Conservation (phyloP, 2,888 invertebrate species). For the Coelopa pilipes region DNA sequence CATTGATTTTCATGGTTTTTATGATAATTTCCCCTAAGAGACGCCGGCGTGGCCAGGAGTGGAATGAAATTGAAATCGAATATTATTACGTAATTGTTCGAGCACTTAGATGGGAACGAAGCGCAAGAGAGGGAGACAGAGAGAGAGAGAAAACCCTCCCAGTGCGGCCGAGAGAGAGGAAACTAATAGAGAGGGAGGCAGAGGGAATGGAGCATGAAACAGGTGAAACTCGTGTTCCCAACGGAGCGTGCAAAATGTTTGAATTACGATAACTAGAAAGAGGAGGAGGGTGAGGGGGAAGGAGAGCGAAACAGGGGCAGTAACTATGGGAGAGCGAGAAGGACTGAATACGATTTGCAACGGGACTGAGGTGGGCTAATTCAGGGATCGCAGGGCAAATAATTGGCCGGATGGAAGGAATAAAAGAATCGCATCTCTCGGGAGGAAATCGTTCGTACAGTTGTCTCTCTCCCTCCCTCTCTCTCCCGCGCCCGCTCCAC, state of each 20-base stretch:
- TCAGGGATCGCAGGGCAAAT: neutral
- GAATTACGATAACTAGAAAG: neutral
- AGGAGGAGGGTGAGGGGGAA: neutral
- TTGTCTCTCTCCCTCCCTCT: neutral
- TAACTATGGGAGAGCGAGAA: no score
- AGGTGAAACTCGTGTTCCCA: neutral
- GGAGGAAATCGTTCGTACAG: neutral
- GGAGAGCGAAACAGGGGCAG: no score
- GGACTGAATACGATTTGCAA: neutral
- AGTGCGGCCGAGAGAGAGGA: neutral
- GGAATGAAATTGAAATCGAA: constrained; percentile 25
- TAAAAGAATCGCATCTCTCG: neutral
- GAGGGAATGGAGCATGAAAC: no score
- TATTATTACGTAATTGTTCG: constrained; percentile 22
- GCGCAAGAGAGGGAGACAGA: neutral
- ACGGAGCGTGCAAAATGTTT: constrained; percentile 2
- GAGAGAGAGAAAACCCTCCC: no score
- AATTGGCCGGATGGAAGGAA: neutral
- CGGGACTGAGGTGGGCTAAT: neutral
- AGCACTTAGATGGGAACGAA: no score
- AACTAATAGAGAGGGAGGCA: neutral
- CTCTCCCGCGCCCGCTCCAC: neutral
- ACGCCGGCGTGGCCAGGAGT: neutral
- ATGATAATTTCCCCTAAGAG: constrained; percentile 28
- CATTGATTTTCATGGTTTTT: constrained; percentile 27